These are phyloP conservation scores for Athripsodes cinereus DNA, from an alignment of 2,888 invertebrate genomes.

Conservation along the genomic window DNA sequence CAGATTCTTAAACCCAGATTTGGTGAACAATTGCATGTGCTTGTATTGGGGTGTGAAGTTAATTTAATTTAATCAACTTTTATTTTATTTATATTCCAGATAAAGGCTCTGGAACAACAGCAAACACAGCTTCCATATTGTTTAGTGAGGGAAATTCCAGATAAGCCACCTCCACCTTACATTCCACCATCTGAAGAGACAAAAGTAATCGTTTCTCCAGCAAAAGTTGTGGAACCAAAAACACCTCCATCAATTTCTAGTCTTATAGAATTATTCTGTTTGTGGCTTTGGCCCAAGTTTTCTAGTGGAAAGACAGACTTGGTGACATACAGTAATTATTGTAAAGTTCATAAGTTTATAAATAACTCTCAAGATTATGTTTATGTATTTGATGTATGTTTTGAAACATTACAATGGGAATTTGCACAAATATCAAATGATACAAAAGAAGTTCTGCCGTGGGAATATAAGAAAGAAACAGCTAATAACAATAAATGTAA, in stretches of 20 bases:
- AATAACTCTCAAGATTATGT: constrained; percentile 7
- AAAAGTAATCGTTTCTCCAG: constrained; percentile 5
- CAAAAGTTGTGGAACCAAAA: neutral
- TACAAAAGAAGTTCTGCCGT: constrained; percentile 3
- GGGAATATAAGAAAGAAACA: constrained; percentile 17
- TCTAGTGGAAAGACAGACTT: neutral
- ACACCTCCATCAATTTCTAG: neutral
- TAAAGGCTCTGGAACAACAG: constrained; percentile 25
- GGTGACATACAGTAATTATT: constrained; percentile 5
- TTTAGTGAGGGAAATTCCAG: constrained; percentile 25
- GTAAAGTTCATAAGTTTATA: constrained; percentile 1
- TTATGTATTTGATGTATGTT: constrained; percentile 24
- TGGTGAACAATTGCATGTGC: no score
- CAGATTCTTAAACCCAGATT: no score
- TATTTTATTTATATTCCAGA: no score
- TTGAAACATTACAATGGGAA: constrained; percentile 19
- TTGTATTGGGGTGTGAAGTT: no score
- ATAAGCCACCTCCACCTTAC: constrained; percentile 26
- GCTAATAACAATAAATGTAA: constrained; percentile 1
- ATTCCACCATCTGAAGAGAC: constrained; percentile 23
- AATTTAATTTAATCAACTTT: no score
- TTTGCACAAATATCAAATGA: constrained; percentile 1
- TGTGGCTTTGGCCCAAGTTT: constrained; percentile 19
- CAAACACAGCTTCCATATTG: constrained; percentile 23
- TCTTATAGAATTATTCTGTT: constrained; percentile 15